Evolutionary conservation across 2,113 vertebrate genomes (phyloP).

Genomic region (Taxidea taxus): DNA sequence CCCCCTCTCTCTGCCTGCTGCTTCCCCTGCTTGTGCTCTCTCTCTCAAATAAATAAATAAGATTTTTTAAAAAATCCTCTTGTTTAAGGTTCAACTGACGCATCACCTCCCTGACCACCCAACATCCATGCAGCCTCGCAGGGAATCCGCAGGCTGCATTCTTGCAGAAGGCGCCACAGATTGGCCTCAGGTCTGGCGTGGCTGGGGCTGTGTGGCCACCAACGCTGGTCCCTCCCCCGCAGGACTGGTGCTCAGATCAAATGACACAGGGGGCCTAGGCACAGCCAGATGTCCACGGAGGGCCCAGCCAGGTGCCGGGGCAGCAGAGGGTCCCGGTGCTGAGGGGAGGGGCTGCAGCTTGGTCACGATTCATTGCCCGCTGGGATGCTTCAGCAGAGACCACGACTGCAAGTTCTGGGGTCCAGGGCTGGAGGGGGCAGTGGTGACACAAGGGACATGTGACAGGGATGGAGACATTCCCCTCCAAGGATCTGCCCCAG

Average conservation of each 20-base stretch:
- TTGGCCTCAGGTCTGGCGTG: neutral
- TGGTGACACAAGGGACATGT: neutral
- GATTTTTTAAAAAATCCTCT: neutral
- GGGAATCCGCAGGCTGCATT: rapidly evolving
- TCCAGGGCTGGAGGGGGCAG: too few species aligned
- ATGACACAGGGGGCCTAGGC: neutral
- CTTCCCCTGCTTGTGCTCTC: too few species aligned
- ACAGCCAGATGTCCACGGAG: neutral
- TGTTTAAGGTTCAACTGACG: too few species aligned
- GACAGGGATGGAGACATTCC: neutral
- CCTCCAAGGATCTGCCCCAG: neutral
- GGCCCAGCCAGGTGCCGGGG: rapidly evolving
- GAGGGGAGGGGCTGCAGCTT: neutral
- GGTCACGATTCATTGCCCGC: rapidly evolving
- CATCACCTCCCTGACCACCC: rapidly evolving
- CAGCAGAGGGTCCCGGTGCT: rapidly evolving
- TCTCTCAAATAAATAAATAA: too few species aligned
- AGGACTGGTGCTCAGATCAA: neutral
- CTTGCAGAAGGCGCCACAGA: rapidly evolving
- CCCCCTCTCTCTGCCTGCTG: too few species aligned
- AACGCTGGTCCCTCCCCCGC: too few species aligned
- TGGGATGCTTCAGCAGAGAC: neutral
- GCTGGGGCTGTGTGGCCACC: too few species aligned
- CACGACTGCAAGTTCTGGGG: neutral
- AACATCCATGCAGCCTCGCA: rapidly evolving